These are phyloP conservation scores for Choreutis nemorana DNA, from an alignment of 2,888 invertebrate genomes.

Conservation along the genomic window DNA sequence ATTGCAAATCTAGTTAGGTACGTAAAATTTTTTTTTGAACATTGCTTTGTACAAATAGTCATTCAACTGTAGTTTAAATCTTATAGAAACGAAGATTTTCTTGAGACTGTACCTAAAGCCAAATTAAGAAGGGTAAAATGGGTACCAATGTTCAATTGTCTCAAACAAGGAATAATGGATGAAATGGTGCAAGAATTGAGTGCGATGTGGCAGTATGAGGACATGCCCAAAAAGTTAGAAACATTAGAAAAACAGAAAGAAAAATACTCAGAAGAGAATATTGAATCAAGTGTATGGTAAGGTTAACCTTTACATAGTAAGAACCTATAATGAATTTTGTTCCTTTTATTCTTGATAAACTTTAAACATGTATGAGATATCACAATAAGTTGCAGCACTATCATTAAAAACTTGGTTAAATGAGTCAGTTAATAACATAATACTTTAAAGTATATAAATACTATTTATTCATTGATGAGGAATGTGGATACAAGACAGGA, in stretches of 20 bases:
- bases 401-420: too few species aligned
- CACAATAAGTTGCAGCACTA: too few species aligned
- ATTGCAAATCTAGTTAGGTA: slow-evolving; percentile 48
- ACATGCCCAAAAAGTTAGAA: slow-evolving; percentile 44
- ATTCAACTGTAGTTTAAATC: not conserved
- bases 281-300: slow-evolving; percentile 29
- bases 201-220: slow-evolving; percentile 54
- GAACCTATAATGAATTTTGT: too few species aligned
- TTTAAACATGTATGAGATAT: too few species aligned
- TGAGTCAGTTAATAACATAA: too few species aligned
- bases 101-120: slow-evolving; percentile 45
- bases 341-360: too few species aligned
- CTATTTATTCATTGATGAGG: too few species aligned
- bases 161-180: slow-evolving; percentile 45
- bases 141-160: slow-evolving; percentile 48
- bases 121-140: slow-evolving; percentile 49
- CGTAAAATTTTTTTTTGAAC: slow-evolving; percentile 7
- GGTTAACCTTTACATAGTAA: too few species aligned
- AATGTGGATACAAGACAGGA: too few species aligned
- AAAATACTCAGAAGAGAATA: slow-evolving; percentile 33
- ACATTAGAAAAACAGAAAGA: slow-evolving; percentile 44
- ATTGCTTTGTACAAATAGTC: not conserved
- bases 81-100: slow-evolving; percentile 50
- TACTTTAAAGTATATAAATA: too few species aligned
- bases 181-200: slow-evolving; percentile 49